Evolutionary conservation across 2,797 vertebrate species (phyloP), one percentile per base, ranked within the genome.

Genomic region (Xiphophorus birchmanni): DNA sequence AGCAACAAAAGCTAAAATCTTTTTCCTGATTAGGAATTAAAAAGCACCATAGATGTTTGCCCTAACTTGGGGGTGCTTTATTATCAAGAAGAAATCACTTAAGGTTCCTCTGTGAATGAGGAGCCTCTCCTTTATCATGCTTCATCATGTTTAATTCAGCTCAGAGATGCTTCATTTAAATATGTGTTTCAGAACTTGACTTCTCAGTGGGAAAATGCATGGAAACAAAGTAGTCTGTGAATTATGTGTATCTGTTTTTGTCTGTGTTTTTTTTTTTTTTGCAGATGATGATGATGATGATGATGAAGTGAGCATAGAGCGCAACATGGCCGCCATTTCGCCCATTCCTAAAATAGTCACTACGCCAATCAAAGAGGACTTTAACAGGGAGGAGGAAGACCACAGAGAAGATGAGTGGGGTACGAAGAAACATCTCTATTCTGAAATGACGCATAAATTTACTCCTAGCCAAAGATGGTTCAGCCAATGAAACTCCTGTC

Each of bases 311-410:
- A 87, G 90, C 83, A 85, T 77, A 67, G 94, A 95, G 40, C 77
- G 77, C 78, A 93, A 81, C 89, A 80, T 93, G 89, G 91, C 92
- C 7, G 80, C 92, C 21, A 84, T 88, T 82, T 93, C 93, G 0
- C 92, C 95, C 84, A 94, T 96, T 44, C 95, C 96, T 3, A 95
- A 94, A 92, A 96, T 95, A 52, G 89, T 95, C 89, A 95, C 94
- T 82, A 94, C 93, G 0, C 83, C 95, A 83, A 95, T 95, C 88
- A 95, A 94, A 86, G 95, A 96, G 75, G 95, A 95, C 47, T 83
- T 79, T 60, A 87, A 63, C 82, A 42, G 74, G 76, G 95, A 94
- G 5, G 93, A 95, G 1, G 93, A 95, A 10, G 89, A 88, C 74
- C 48, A 78, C 83, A 81, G 77, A 77, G 93, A 92, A 75, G 93